Evolutionary conservation across 2,113 vertebrate genomes (phyloP), one percentile per base, ranked within the genome.

Genomic region (Amblyopsis rosae): DNA sequence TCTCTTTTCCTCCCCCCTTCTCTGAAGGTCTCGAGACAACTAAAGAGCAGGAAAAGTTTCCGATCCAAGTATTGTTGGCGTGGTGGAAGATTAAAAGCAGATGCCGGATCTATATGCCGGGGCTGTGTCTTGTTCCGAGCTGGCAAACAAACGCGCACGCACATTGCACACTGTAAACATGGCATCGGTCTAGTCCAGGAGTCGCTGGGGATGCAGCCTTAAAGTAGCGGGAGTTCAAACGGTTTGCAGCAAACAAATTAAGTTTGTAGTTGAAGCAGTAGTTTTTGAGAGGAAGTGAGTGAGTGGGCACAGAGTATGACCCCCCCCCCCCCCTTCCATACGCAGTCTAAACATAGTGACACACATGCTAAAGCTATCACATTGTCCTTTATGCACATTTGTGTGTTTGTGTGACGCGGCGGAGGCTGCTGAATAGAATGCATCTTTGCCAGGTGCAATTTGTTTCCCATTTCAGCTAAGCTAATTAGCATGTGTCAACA

Each of bases 81-180:
- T 65, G 67, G 65, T 19, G 69, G 81, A 62, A 85, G 90, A 92
- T 82, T 73, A 87, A 83, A 86, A 91, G 68, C 90, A 92, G 89
- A 92, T 92, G 90, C 82, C 82, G 64, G 62, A 77, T 78, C 71
- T 73, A 77, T 79, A 76, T 80, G 76, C 75, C 41, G 45, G 54
- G 73, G 16, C 67, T 63, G 75, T 63, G 67, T 77, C 75, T 58
- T 63, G 65, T 76, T 70, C 76, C 74, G 3, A 32, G 58, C 16
- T 83, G 70, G 72, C 82, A 72, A 77, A 70, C 64, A 79, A 69
- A 80, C 79, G 75, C 33, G 62, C 73, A 51, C 48, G 12, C 63
- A n/a, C 50, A 41, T 26, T 50, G 35, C 63, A 65, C 9, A 35
- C 49, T 26, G 35, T 32, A 65, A 41, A 49, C 50, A 58, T 54